These are phyloP conservation scores for Sandelia bainsii DNA, from an alignment of 2,797 vertebrate species.

Conservation along the genomic window DNA sequence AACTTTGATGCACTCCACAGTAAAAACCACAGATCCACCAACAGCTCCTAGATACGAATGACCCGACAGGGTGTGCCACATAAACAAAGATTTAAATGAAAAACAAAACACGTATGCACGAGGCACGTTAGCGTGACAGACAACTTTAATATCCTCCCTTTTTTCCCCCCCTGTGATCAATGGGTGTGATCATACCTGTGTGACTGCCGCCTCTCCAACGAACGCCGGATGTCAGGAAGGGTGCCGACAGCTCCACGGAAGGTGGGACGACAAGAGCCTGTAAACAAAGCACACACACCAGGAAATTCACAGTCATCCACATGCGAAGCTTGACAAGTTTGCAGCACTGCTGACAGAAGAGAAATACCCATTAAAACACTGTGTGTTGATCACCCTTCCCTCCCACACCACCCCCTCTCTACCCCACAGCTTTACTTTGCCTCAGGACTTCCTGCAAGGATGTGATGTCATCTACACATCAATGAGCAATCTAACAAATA, in stretches of 20 bases:
- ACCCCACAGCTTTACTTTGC: conserved; percentile 41
- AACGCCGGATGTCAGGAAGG: conserved; percentile 79
- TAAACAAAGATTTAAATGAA: conserved; percentile 62
- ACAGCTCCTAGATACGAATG: neutral
- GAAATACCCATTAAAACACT: conserved; percentile 59
- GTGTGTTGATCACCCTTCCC: conserved; percentile 6
- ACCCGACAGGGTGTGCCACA: neutral
- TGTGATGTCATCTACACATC: conserved; percentile 51
- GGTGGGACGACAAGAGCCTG: conserved; percentile 82
- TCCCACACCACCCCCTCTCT: too few species aligned
- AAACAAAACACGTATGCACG: conserved; percentile 49
- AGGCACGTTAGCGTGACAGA: conserved; percentile 82
- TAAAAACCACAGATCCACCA: conserved; percentile 5
- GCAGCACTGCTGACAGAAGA: conserved; percentile 56
- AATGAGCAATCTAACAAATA: conserved; percentile 55
- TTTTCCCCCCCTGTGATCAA: conserved; percentile 75
- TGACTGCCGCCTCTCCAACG: conserved; percentile 72
- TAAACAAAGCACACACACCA: conserved; percentile 84
- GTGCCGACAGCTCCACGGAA: conserved; percentile 82
- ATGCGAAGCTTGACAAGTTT: conserved; percentile 74
- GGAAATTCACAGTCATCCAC: conserved; percentile 77
- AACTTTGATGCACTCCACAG: neutral
- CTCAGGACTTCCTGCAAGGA: conserved; percentile 60
- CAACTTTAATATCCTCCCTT: conserved; percentile 88
- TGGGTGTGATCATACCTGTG: conserved; percentile 83